Evolutionary conservation across 2,888 invertebrate species (phyloP).

Genomic region (Eupithecia centaureata): DNA sequence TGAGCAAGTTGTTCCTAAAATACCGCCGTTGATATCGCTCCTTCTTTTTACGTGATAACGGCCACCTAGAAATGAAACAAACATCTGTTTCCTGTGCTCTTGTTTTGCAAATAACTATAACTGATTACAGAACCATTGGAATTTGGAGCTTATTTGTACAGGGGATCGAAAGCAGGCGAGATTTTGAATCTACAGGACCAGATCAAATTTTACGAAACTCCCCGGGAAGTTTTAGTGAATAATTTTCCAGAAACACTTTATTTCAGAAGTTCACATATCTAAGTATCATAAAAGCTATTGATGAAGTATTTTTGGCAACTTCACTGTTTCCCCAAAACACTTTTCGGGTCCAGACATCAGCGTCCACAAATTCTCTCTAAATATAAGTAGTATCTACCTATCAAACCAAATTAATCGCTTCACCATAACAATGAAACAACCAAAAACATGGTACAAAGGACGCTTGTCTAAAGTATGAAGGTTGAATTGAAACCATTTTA

Average conservation of each 20-base stretch:
- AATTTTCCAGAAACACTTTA: neutral
- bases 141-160: neutral
- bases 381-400: too few species aligned
- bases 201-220: neutral
- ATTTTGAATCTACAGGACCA: neutral
- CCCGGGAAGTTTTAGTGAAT: neutral
- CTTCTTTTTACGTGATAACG: slow-evolving; percentile 6
- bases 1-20: slow-evolving; percentile 2
- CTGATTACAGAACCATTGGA: neutral
- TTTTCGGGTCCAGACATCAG: neutral
- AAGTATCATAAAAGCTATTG: neutral
- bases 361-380: too few species aligned
- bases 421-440: too few species aligned
- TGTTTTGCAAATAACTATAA: neutral
- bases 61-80: slow-evolving; percentile 9
- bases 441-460: too few species aligned
- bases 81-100: slow-evolving; percentile 7
- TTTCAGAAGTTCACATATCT: neutral
- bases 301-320: neutral
- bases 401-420: too few species aligned
- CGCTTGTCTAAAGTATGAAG: too few species aligned
- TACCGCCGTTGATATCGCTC: neutral
- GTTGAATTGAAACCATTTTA: too few species aligned
- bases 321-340: neutral
- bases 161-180: neutral